Conservation (phyloP, 2,113 vertebrate species). For the Zootoca vivipara region DNA sequence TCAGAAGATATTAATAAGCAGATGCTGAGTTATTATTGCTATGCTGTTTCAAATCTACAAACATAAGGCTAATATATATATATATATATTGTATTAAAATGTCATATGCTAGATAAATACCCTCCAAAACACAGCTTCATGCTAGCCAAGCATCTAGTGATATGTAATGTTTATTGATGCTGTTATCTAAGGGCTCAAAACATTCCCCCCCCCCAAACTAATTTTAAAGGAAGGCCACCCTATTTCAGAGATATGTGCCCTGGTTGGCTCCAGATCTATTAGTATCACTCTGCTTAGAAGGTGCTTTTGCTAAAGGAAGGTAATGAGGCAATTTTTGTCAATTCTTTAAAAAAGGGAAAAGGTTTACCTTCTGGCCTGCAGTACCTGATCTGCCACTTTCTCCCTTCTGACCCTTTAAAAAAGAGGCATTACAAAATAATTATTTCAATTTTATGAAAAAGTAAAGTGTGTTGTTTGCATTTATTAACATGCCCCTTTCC, state of each 20-base stretch:
- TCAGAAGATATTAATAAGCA: conserved; percentile 15
- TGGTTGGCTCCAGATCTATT: neutral
- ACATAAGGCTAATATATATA: neutral
- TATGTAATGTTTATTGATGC: neutral
- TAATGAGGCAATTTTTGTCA: neutral
- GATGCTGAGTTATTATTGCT: neutral
- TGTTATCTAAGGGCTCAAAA: neutral
- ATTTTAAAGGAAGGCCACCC: neutral
- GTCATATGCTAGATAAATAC: neutral
- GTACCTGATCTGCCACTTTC: conserved; percentile 85
- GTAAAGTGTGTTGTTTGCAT: neutral
- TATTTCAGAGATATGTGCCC: neutral
- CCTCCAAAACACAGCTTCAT: neutral
- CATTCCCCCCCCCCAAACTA: neutral
- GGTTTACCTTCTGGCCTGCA: conserved; percentile 82
- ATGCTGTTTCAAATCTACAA: neutral
- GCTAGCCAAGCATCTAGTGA: neutral
- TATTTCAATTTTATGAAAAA: neutral
- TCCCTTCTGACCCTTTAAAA: conserved; percentile 81
- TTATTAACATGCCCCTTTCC: neutral
- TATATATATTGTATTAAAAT: neutral
- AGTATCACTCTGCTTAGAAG: too few species aligned
- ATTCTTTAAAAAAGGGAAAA: too few species aligned
- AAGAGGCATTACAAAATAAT: conserved; percentile 17
- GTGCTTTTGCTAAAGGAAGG: neutral